Base-by-base conservation (phyloP, 1,140 invertebrate genomes). In the Hyles euphorbiae region DNA sequence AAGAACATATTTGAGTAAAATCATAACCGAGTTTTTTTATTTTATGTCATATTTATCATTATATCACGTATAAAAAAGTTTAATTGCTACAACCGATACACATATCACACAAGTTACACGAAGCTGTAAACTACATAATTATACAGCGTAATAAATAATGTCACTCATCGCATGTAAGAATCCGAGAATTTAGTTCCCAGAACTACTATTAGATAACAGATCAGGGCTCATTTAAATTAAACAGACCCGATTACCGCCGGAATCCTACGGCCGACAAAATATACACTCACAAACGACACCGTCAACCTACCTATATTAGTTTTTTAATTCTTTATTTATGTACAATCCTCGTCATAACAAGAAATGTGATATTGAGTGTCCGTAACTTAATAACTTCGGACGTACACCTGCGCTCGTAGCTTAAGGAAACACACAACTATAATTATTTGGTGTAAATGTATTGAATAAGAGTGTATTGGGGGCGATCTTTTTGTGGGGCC, bases 401-500 rank as follows among this genome's bases (percentile, higher is more conserved):
- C 34, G 50, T 65, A 50, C 81, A 86, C 81, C 81, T 84, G 81
- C 66, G 54, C 77, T 60, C 48, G 49, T 76, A 74, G 68, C 70
- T 67, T 66, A 34, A 53, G 9, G 34, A 53, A 74, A 72, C 72
- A 55, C 72, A 55, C 59, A 46, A 68, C 81, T 78, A 77, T 86
- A 77, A 86, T 83, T 74, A 82, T 85, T 85, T 77, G 74, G 83
- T 86, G 80, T 76, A 83, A 82, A 82, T 65, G 78, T 83, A 83
- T 80, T 75, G 76, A 75, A 78, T 64, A 67, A 51, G 32, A 61
- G 67, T 74, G 73, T 76, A 70, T 68, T 72, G 62, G 76, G 73
- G 56, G 70, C 74, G 58, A 80, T 80, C 66, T 74, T 81, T 79
- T 77, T 81, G 74, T 74, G 68, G 52, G 63, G 63, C 59, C 59